A percentile compares a stretch with the other conserved stretches of the same genome.
phyloP scores from a whole-genome alignment of 2,888 invertebrate species.

The Geotrupes spiniger region DNA sequence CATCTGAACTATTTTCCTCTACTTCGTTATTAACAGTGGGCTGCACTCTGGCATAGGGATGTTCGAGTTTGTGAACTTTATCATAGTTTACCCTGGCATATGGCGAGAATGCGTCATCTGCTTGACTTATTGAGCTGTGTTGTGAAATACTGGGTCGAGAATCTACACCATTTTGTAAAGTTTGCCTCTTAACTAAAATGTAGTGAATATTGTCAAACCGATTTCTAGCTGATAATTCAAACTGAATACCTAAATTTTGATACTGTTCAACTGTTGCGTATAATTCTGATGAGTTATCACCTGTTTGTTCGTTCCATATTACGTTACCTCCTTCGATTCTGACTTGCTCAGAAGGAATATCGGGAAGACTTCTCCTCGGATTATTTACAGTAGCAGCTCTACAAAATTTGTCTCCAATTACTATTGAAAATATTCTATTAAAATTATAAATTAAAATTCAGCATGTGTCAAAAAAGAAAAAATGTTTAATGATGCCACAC shows the following conservation, averaged over 20 bases:
- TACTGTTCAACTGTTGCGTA: constrained; percentile 72
- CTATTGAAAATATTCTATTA: background rate
- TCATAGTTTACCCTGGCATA: constrained; percentile 70
- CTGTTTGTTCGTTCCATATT: constrained; percentile 46
- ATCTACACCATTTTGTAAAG: constrained; percentile 42
- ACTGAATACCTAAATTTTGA: constrained; percentile 35
- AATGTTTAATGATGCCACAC: too few relatives aligned
- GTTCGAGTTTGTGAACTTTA: constrained; percentile 55
- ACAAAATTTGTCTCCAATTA: constrained; percentile 8
- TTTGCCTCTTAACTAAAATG: constrained; percentile 40
- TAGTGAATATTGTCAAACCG: constrained; percentile 9
- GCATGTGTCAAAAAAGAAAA: background rate
- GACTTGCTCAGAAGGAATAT: constrained; percentile 66
- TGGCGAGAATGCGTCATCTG: constrained; percentile 55
- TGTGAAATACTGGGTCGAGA: constrained; percentile 57
- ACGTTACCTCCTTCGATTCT: constrained; percentile 43
- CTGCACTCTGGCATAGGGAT: constrained; percentile 73
- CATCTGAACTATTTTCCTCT: constrained; percentile 32
- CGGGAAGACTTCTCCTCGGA: constrained; percentile 73
- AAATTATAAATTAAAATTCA: constrained; percentile 5
- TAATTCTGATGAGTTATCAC: constrained; percentile 79
- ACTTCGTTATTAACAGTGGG: constrained; percentile 42
- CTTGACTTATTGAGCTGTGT: constrained; percentile 59
- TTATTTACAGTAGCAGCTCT: constrained; percentile 52
- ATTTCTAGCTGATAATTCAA: background rate